A percentile compares a stretch with the other conserved stretches of the same genome.
phyloP scores from a whole-genome alignment of 2,113 vertebrate genomes.

The Chlorodrepanis virens region DNA sequence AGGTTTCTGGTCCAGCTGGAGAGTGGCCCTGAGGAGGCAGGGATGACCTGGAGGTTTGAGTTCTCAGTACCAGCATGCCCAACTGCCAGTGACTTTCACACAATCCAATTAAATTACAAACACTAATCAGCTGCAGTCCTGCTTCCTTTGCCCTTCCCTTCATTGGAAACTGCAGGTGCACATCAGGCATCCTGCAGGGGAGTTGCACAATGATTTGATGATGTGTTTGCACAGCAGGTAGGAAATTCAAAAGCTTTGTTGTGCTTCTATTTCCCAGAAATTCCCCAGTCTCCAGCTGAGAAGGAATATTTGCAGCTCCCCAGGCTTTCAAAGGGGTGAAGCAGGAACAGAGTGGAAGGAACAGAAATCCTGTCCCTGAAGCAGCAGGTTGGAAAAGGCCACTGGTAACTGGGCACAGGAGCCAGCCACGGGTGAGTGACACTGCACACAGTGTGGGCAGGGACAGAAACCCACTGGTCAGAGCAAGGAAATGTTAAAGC shows the following conservation, averaged over 20 bases:
- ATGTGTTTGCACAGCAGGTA: neutral
- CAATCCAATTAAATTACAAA: neutral
- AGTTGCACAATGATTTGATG: neutral
- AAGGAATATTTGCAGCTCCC: neutral
- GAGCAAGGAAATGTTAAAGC: neutral
- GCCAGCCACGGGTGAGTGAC: neutral
- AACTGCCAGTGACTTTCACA: neutral
- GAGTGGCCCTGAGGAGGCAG: neutral
- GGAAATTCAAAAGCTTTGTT: neutral
- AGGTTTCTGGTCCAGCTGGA: neutral
- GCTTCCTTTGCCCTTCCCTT: neutral
- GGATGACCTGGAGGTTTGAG: neutral
- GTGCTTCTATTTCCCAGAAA: conserved; percentile 4
- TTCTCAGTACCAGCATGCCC: neutral
- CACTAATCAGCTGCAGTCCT: neutral
- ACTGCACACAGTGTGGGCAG: neutral
- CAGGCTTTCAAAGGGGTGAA: neutral
- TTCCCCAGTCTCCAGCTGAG: neutral
- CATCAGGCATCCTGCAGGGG: neutral
- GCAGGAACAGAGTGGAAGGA: neutral
- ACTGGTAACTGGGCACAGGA: neutral
- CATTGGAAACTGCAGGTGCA: neutral
- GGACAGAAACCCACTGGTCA: neutral
- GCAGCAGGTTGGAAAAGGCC: neutral
- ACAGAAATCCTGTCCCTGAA: neutral